phyloP scores from a whole-genome alignment of 2,113 vertebrate species.

The Phainopepla nitens region DNA sequence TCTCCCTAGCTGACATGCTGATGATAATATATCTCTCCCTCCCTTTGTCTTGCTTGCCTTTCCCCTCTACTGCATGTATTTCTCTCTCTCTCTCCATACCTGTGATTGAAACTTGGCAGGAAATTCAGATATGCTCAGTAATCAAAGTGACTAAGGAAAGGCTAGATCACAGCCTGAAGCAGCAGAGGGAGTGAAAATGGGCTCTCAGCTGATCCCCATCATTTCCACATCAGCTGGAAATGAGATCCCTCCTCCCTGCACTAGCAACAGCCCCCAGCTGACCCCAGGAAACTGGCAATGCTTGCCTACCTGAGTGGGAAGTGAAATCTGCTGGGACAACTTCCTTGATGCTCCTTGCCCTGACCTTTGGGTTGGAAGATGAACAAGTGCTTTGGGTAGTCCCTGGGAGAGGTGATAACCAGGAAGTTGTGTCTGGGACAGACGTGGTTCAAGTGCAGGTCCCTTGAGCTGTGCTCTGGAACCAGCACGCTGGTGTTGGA shows the following conservation, averaged over 20 bases:
- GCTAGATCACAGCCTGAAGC: not conserved
- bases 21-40: not conserved
- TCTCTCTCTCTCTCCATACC: not conserved
- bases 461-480: not conserved
- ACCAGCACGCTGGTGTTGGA: not conserved
- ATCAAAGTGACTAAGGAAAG: not conserved
- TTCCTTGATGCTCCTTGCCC: not conserved
- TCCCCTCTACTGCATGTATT: not conserved
- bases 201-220: not conserved
- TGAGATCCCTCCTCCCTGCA: not conserved
- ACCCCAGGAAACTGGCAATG: not conserved
- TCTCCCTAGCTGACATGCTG: not conserved
- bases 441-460: not conserved
- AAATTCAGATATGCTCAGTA: not conserved
- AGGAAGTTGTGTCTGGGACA: rapidly evolving
- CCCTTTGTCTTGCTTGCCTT: not conserved
- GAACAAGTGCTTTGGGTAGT: not conserved
- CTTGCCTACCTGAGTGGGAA: rapidly evolving
- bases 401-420: not conserved
- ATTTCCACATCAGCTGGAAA: not conserved
- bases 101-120: slow-evolving; percentile 39
- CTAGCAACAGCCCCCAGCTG: not conserved
- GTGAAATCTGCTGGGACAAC: not conserved
- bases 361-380: not conserved
- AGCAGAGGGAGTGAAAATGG: not conserved